Conservation (phyloP, 64 coral and sea anemone genomes). For the Pachyseris speciosa region DNA sequence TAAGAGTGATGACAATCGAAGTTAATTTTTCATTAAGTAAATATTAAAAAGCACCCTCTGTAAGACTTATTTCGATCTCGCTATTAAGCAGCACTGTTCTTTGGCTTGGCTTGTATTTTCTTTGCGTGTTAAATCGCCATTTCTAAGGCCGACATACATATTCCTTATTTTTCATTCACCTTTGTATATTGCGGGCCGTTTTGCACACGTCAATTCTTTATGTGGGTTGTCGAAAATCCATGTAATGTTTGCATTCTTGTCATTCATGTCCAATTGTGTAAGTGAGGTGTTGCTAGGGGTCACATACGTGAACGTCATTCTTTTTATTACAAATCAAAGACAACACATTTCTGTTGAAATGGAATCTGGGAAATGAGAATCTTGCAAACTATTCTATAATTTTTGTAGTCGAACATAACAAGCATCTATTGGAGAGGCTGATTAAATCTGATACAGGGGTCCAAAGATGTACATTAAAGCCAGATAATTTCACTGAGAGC, state of each 20-base stretch:
- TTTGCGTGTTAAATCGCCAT: background rate
- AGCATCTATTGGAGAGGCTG: no score
- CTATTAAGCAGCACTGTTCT: background rate
- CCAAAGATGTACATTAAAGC: no score
- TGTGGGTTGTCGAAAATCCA: background rate
- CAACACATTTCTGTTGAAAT: background rate
- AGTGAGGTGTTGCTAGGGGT: background rate
- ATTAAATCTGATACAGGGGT: no score
- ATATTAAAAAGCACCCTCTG: no score
- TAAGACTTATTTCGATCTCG: background rate
- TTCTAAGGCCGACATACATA: background rate
- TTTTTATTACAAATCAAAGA: no score
- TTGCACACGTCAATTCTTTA: background rate
- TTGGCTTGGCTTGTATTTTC: background rate
- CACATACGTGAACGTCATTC: background rate
- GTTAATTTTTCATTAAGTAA: constrained; percentile 22
- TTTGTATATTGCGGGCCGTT: background rate
- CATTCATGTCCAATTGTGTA: background rate
- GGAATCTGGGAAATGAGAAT: background rate
- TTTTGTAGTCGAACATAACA: background rate
- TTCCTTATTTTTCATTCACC: background rate
- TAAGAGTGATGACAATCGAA: background rate
- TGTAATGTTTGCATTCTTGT: constrained; percentile 35
- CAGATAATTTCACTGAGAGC: no score
- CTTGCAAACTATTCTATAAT: background rate